Base-by-base conservation (phyloP, 35 echinoderm and acorn worm species). In the Heliocidaris erythrogramma region DNA sequence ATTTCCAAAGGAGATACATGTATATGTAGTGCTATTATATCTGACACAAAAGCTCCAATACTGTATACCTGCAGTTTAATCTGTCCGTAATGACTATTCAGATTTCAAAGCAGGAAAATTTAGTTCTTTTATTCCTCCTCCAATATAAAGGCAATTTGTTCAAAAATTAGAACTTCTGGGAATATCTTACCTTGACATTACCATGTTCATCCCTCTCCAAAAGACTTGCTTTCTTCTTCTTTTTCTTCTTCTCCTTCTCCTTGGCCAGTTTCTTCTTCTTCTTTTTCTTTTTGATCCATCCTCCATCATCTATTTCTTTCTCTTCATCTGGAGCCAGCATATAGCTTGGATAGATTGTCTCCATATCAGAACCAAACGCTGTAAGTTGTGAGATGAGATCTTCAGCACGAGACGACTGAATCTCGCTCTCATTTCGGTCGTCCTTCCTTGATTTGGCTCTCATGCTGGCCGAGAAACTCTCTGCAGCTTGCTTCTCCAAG, bases 331-430 rank as follows among this genome's bases (percentile, higher is more conserved):
- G 91, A 30, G 49, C 29, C 16, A 59, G 31, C 91, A 92, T 92
- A 14, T 92, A 92, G 49, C 91, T 92, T 7, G 91, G 91, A 30
- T 92, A 92, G 47, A 92, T 59, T 2, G 91, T 92, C 49, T 92
- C 48, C 49, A 85, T 59, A 47, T 30, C 92, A 87, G 90, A 48
- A 71, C 92, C 92, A 60, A 86, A 32, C 11, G 86, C 93, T 1
- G 91, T 97, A 91, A 94, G 84, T 65, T 96, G 94, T 35, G 94
- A 96, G 89, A 96, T 96, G 7, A 96, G 88, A 47, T 96, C 96
- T 48, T 96, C 96, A 8, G 94, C 96, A 30, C 94, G 96, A 7
- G 96, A 96, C 35, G 96, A 96, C n/a, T 92, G 91, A 13, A 92
- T 56, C 47, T 48, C 49, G 29, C 49, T 42, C 91, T 92, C 91